Conservation (phyloP, 2,888 invertebrate species). For the Pyrrhosoma nymphula region DNA sequence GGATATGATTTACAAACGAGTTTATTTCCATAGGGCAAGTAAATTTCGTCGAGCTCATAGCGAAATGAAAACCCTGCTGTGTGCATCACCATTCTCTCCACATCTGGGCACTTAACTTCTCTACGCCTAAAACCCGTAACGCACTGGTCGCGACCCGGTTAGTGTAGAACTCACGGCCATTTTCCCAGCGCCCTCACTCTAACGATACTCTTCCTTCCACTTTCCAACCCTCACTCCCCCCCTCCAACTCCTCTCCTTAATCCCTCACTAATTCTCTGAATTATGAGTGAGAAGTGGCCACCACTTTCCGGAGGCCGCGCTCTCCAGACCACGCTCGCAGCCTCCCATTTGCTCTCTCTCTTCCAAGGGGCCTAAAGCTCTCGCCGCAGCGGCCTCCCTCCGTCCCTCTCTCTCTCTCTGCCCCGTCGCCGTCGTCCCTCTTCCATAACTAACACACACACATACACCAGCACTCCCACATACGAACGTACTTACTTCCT, state of each 20-base stretch:
- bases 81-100: background rate
- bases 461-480: background rate
- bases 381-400: background rate
- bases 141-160: background rate
- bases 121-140: background rate
- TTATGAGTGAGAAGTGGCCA: conserved; percentile 59
- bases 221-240: background rate
- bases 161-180: background rate
- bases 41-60: no score
- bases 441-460: background rate
- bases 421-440: background rate
- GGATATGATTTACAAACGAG: no score
- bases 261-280: conserved; percentile 56
- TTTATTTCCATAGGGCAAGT: no score
- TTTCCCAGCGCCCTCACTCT: background rate
- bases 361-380: background rate
- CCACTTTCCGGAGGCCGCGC: background rate
- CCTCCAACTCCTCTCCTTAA: background rate
- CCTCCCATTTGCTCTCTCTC: background rate
- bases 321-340: background rate
- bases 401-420: background rate
- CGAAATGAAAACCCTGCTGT: no score
- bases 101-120: background rate
- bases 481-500: background rate
- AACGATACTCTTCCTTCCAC: background rate